phyloP scores from a whole-genome alignment of 1,140 invertebrate species.

The Drosophila saltans region DNA sequence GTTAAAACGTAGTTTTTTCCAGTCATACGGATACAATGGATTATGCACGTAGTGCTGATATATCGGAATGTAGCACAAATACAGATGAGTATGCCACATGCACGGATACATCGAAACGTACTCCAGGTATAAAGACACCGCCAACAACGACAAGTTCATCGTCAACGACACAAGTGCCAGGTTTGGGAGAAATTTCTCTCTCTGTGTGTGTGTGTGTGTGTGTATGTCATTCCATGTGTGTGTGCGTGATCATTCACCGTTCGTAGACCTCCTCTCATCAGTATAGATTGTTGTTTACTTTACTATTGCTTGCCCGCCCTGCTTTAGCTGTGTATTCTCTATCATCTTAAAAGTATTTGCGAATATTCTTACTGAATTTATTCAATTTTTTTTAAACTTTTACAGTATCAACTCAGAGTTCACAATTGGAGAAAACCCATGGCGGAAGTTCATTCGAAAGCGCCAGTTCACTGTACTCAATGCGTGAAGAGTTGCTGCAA shows the following conservation, averaged over 20 bases:
- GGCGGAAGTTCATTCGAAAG: slow-evolving; percentile 92
- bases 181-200: slow-evolving; percentile 65
- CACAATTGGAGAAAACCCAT: slow-evolving; percentile 85
- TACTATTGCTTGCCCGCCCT: slow-evolving; percentile 72
- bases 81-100: slow-evolving; percentile 94
- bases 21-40: slow-evolving; percentile 67
- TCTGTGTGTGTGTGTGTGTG: slow-evolving; percentile 46
- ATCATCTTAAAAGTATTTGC: not conserved
- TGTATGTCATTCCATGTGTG: slow-evolving; percentile 28
- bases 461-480: slow-evolving; percentile 90
- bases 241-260: slow-evolving; percentile 20
- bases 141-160: slow-evolving; percentile 82
- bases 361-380: not conserved
- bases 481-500: slow-evolving; percentile 86
- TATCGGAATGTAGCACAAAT: slow-evolving; percentile 92
- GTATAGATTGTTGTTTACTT: slow-evolving; percentile 75
- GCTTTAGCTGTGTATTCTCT: slow-evolving; percentile 59
- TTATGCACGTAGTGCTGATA: slow-evolving; percentile 87
- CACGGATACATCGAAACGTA: slow-evolving; percentile 90
- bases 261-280: slow-evolving; percentile 27
- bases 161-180: slow-evolving; percentile 83
- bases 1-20: not conserved
- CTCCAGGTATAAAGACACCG: slow-evolving; percentile 84
- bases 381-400: not conserved
- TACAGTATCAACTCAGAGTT: slow-evolving; percentile 83